Conservation (phyloP, 2,888 invertebrate species). For the Luperina nickerlii region DNA sequence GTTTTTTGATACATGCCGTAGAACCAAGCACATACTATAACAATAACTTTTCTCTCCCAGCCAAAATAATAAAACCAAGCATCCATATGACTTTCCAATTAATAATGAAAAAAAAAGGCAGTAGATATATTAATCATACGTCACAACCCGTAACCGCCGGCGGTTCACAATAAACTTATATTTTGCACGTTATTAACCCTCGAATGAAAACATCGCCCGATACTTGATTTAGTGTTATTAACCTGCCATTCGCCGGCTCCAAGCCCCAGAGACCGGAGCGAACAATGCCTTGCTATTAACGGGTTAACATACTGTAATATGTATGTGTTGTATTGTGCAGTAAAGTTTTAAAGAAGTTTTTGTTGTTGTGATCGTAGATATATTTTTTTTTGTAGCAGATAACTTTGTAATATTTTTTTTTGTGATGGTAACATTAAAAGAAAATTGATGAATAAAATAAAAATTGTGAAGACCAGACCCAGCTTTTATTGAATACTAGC, state of each 20-base stretch:
- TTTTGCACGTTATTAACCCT: constrained; percentile 77
- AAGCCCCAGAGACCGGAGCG: constrained; percentile 62
- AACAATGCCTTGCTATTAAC: constrained; percentile 80
- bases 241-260: constrained; percentile 81
- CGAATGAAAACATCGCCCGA: constrained; percentile 77
- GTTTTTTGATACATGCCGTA: not conserved
- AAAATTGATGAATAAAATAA: no score
- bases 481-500: not conserved
- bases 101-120: constrained; percentile 54
- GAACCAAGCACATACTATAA: not conserved
- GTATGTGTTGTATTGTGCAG: constrained; percentile 35
- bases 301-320: constrained; percentile 66
- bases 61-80: constrained; percentile 19
- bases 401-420: not conserved
- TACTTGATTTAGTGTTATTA: constrained; percentile 88
- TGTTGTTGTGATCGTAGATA: constrained; percentile 2
- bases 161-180: constrained; percentile 76
- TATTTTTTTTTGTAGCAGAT: not conserved
- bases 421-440: not conserved
- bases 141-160: constrained; percentile 55
- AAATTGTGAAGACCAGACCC: no score
- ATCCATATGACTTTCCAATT: constrained; percentile 60
- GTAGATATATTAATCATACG: constrained; percentile 60
- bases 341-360: constrained; percentile 48
- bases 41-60: constrained; percentile 1